Percentiles rank a stretch among this genome's conserved stretches.
Conservation (phyloP, 2,113 vertebrate species). For the Microtus pennsylvanicus region DNA sequence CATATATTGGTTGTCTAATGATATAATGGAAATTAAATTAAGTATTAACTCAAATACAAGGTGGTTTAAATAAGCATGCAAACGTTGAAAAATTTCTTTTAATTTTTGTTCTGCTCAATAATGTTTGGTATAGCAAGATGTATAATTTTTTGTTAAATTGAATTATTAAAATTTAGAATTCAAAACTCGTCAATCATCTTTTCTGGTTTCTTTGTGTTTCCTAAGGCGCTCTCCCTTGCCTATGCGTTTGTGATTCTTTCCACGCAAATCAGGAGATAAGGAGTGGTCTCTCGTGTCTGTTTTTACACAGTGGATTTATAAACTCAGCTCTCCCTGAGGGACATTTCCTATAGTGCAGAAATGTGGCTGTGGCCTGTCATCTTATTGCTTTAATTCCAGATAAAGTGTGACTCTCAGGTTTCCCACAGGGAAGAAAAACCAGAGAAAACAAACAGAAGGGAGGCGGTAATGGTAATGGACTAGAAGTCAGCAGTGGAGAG, state of each 20-base stretch:
- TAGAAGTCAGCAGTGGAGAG: neutral
- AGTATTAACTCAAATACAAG: constrained; percentile 25
- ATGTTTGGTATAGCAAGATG: constrained; percentile 8
- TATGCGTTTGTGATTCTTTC: neutral
- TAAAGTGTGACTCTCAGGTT: neutral
- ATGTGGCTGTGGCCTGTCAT: neutral
- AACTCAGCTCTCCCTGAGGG: neutral
- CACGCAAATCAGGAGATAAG: neutral
- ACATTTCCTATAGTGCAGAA: neutral
- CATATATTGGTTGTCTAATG: constrained; percentile 23
- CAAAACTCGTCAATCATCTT: neutral
- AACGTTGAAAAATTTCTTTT: neutral
- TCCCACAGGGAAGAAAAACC: neutral
- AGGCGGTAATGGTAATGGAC: neutral
- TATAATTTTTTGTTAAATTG: neutral
- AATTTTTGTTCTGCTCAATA: constrained; percentile 27
- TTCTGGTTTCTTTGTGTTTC: neutral
- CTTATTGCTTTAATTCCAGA: neutral
- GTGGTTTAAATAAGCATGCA: constrained; percentile 10
- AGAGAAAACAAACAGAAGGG: neutral
- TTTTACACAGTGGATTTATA: neutral
- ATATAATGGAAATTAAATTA: constrained; percentile 37
- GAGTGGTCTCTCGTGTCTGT: neutral
- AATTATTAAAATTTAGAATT: constrained; percentile 47
- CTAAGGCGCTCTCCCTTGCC: neutral